Evolutionary conservation across 2,888 invertebrate species (phyloP).

Genomic region (Meteorus colon): DNA sequence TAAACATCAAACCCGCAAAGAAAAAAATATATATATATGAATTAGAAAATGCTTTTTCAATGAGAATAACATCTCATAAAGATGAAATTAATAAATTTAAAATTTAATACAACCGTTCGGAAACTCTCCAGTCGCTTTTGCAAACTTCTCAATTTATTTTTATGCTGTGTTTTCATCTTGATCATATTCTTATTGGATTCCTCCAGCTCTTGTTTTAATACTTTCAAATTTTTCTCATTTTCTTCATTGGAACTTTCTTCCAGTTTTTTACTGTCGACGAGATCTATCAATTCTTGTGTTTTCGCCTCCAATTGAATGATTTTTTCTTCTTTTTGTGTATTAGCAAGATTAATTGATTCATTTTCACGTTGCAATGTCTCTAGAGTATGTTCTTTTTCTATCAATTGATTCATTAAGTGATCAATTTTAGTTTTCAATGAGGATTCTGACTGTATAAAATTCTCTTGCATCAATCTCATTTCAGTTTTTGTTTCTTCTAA

Average conservation of each 20-base stretch:
- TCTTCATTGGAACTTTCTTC: constrained; percentile 50
- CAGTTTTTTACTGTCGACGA: constrained; percentile 30
- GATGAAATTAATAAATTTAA: constrained; percentile 14
- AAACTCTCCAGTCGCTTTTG: constrained; percentile 79
- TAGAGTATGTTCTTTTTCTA: constrained; percentile 62
- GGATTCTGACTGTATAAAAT: constrained; percentile 82
- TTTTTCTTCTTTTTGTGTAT: constrained; percentile 55
- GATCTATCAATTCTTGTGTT: constrained; percentile 39
- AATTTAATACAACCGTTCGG: constrained; percentile 65
- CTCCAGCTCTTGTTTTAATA: constrained; percentile 82
- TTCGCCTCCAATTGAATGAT: constrained; percentile 57
- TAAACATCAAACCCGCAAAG: neutral
- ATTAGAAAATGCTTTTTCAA: neutral
- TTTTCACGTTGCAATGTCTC: neutral
- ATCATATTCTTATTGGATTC: constrained; percentile 85
- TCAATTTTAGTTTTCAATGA: constrained; percentile 82
- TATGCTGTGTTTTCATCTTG: constrained; percentile 83
- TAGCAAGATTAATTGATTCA: constrained; percentile 27
- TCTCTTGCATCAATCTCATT: constrained; percentile 87
- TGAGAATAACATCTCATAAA: constrained; percentile 17
- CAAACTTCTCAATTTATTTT: constrained; percentile 83
- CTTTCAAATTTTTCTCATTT: constrained; percentile 69
- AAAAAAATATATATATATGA: constrained; percentile 69
- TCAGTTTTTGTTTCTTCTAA: constrained; percentile 87
- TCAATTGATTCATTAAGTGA: constrained; percentile 75